These are phyloP conservation scores for Papio anubis DNA, from an alignment of 2,113 vertebrate species.

Conservation along the genomic window DNA sequence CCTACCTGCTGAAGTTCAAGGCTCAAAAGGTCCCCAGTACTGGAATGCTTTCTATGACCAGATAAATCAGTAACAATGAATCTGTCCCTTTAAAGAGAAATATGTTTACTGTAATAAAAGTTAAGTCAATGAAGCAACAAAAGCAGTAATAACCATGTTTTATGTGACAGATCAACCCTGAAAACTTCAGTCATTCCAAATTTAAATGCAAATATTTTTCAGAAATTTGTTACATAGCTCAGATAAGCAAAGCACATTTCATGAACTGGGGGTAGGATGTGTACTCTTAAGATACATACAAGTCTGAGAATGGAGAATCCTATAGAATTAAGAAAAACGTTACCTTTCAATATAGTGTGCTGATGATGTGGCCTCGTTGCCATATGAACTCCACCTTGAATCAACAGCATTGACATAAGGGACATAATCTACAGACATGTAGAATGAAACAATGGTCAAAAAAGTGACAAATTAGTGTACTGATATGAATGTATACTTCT, in stretches of 20 bases:
- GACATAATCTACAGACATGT: constrained; percentile 88
- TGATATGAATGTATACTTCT: neutral
- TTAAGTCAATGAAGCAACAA: constrained; percentile 63
- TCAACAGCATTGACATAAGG: constrained; percentile 92
- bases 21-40: constrained; percentile 88
- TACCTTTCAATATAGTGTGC: constrained; percentile 93
- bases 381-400: constrained; percentile 94
- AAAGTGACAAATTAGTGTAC: constrained; percentile 18
- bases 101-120: constrained; percentile 52
- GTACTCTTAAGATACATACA: neutral
- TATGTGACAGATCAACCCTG: neutral
- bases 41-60: constrained; percentile 88
- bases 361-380: constrained; percentile 90
- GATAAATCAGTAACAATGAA: constrained; percentile 89
- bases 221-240: neutral
- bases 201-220: neutral
- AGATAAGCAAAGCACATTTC: constrained; percentile 32
- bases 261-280: neutral
- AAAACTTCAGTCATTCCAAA: constrained; percentile 44
- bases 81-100: constrained; percentile 84
- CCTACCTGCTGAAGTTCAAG: constrained; percentile 89
- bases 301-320: constrained; percentile 25
- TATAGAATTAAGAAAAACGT: constrained; percentile 38
- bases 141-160: constrained; percentile 36
- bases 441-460: constrained; percentile 39